Evolutionary conservation across 2,113 vertebrate species (phyloP), one percentile per base, ranked within the genome.

Genomic region (Chamaea fasciata): DNA sequence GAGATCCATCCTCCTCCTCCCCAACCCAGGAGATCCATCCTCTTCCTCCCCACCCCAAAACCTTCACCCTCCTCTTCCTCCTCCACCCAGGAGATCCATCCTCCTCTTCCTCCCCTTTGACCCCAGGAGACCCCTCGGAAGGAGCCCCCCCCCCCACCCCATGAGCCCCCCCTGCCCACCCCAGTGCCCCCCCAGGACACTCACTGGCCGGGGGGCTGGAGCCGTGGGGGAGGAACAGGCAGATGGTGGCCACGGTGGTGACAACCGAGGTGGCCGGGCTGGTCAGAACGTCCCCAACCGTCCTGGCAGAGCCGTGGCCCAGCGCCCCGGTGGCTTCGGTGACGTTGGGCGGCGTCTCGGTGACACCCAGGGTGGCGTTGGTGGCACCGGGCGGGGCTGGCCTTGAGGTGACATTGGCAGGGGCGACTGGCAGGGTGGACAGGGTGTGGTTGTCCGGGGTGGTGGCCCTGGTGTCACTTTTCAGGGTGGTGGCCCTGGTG

Each of bases 391-490:
- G 47, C 2, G 6, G 44, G 44, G 21, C 44, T 3, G 75, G 46
- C 13, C 0, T 42, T 2, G 47, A 64, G 76, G 60, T 53, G 76
- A 78, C 59, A 0, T 28, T 3, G 10, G 46, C 46, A 3, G 56
- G 7, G 20, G 11, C 1, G 1, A 2, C 2, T 4, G n/a, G 56
- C 23, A 56, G 70, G 2, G 69, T 20, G 50, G 50, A 27, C 50
- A 8, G 71, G 71, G 71, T 23, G 75, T 35, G 47, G 60, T 4
- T 22, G 11, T 42, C 47, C 47, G 6, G 47, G 49, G 39, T 79
- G 76, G 77, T 65, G 77, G 41, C 62, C 15, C 12, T 3, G 33
- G 46, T 21, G 56, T 59, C 42, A 14, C 42, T 20, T 9, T 39
- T 8, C n/a, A 12, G 9, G 71, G 19, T 23, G 42, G 55, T 59